A percentile compares a stretch with the other conserved stretches of the same genome.
phyloP scores from a whole-genome alignment of 2,113 vertebrate genomes.

The Coturnix japonica region DNA sequence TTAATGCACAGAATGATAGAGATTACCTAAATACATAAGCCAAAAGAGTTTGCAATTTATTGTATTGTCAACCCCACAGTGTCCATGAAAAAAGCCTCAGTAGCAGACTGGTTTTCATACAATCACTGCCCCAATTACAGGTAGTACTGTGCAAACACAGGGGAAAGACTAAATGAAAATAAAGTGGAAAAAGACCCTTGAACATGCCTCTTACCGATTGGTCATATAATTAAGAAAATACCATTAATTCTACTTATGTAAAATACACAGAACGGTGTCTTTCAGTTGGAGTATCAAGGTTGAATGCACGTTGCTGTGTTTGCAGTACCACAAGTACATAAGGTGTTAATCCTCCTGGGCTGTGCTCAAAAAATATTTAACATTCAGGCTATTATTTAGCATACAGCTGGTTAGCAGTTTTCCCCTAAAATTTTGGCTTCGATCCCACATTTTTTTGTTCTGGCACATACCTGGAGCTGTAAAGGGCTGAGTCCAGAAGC shows the following conservation, averaged over 20 bases:
- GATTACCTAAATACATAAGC: constrained; percentile 41
- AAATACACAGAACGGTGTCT: constrained; percentile 32
- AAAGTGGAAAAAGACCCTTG: not conserved
- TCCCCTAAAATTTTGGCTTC: constrained; percentile 86
- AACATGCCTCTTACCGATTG: constrained; percentile 16
- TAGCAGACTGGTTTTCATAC: not conserved
- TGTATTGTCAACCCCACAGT: constrained; percentile 27
- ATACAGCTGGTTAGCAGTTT: constrained; percentile 94
- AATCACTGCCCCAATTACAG: constrained; percentile 1
- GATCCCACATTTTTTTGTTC: constrained; percentile 86
- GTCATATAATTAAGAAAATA: not conserved
- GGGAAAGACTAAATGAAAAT: constrained; percentile 13
- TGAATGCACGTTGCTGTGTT: constrained; percentile 65
- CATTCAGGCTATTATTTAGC: constrained; percentile 91
- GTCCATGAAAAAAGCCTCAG: not conserved
- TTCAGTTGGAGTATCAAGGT: constrained; percentile 54
- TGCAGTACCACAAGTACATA: constrained; percentile 80
- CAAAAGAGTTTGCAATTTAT: constrained; percentile 54
- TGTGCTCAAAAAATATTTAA: constrained; percentile 89
- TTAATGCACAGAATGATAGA: constrained; percentile 54
- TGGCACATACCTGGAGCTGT: constrained; percentile 99
- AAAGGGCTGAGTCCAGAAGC: constrained; percentile 99
- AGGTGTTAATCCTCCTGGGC: constrained; percentile 90
- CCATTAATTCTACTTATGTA: constrained; percentile 14
- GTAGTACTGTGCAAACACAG: not conserved